Evolutionary conservation across 2,888 invertebrate species (phyloP), one percentile per base, ranked within the genome.

Genomic region (Nemurella pictetii): DNA sequence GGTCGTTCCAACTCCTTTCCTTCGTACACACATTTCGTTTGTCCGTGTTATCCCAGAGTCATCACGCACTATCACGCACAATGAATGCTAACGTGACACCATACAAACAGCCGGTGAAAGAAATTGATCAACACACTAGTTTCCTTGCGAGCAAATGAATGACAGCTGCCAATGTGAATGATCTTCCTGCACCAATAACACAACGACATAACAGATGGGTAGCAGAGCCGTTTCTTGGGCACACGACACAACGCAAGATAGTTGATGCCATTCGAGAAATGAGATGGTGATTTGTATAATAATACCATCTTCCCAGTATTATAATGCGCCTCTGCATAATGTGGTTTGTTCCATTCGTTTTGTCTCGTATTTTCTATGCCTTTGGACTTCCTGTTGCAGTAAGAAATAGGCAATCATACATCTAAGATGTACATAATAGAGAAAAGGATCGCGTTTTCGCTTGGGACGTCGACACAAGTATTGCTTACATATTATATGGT

Each of bases 11-110:
- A 20, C 55, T 55, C 55, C 55, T 20, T 55, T 55, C 20, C 55
- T 55, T 55, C 15, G 55, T n/a, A n/a, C n/a, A 20, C 55, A 55
- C 55, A 55, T 55, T 55, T 55, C 32, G 55, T 20, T 55, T 55
- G 55, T 55, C 1, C 55, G 55, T 55, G 15, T 55, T 55, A 55
- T 55, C 55, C 55, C 27, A 25, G 4, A 75, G 75, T 75, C 75
- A 75, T 26, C 75, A 75, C 75, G 75, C 75, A 75, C 75, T 75
- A 27, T 75, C 27, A 75, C 75, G 75, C 75, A 75, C 75, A 75
- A 75, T 75, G 55, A 55, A 75, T 26, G 75, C 27, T 75, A 26
- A 27, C 75, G 75, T 75, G 75, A 75, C 75, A 75, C 75, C 28
- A 5, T 26, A 28, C 75, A 75, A 75, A 75, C 75, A 75, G 75